Base-by-base conservation (phyloP, 2,888 invertebrate species). In the Clistopyga incitator region DNA sequence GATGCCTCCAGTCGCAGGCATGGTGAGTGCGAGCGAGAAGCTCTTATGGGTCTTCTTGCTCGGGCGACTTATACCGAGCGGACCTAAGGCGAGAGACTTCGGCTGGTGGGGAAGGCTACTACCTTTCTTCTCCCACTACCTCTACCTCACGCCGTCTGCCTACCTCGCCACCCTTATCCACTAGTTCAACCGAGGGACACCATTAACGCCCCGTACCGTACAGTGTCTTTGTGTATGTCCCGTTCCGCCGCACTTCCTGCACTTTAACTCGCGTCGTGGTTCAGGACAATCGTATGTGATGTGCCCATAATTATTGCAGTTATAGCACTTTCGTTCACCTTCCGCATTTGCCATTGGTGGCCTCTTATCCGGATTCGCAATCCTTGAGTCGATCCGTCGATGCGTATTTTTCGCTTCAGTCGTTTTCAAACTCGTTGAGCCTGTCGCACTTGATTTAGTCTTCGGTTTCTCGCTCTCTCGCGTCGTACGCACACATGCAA, bases 381-480 rank as follows among this genome's bases (percentile, higher is more conserved):
- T 23, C 11, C 52, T 47, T 4, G 47, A 47, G 13, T 47, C 47
- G 3, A 1, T 47, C 11, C 6, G 15, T 15, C 47, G 13, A n/a
- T 47, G 52, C 52, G 2, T 20, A 52, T 20, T 20, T 52, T 52
- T 52, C 10, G 20, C 20, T 20, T 64, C 6, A 11, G 29, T 10
- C 15, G 29, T 25, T 13, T 20, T 50, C n/a, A n/a, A n/a, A n/a
- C n/a, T n/a, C n/a, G n/a, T n/a, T 1, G 25, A 13, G 29, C n/a
- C n/a, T n/a, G 50, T 34, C 6, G 68, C 18, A 13, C 20, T 47
- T 68, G 65, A 80, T 80, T 67, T 78, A 52, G 56, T 50, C 50
- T 64, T 77, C 50, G 34, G 42, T 34, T 82, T 75, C 50, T 85
- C 71, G 45, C 11, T 45, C 20, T 67, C 38, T 47, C 47, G 47